phyloP scores from a whole-genome alignment of 1,140 invertebrate genomes.

The Drosophila truncata region DNA sequence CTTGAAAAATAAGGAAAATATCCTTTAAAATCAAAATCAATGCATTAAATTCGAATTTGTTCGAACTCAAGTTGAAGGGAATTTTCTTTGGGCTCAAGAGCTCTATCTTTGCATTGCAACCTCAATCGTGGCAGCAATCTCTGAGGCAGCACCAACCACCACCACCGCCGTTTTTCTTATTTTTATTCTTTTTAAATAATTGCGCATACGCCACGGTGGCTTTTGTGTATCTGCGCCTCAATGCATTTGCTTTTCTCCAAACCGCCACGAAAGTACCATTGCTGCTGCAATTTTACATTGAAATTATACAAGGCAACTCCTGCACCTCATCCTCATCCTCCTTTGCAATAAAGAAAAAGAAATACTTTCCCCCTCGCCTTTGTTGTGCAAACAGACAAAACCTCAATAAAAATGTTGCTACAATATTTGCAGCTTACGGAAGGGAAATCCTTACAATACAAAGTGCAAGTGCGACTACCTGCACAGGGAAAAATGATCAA shows the following conservation, averaged over 20 bases:
- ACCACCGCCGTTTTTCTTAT: constrained; percentile 10
- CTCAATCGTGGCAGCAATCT: constrained; percentile 26
- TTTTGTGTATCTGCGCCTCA: constrained; percentile 69
- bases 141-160: constrained; percentile 30
- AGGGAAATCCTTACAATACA: constrained; percentile 71
- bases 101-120: constrained; percentile 3
- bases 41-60: constrained; percentile 9
- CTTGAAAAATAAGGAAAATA: background rate
- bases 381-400: constrained; percentile 81
- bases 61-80: constrained; percentile 8
- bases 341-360: constrained; percentile 36
- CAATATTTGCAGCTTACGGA: constrained; percentile 79
- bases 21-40: background rate
- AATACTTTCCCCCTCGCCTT: constrained; percentile 52
- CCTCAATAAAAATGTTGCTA: constrained; percentile 82
- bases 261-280: constrained; percentile 65
- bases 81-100: constrained; percentile 17
- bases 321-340: background rate
- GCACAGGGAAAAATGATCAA: background rate
- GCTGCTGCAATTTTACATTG: constrained; percentile 73
- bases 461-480: constrained; percentile 51
- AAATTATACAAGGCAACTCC: constrained; percentile 71
- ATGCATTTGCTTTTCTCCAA: constrained; percentile 59
- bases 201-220: constrained; percentile 79
- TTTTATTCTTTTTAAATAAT: constrained; percentile 66